Evolutionary conservation across 2,113 vertebrate species (phyloP).

Genomic region (Hippopotamus amphibius): DNA sequence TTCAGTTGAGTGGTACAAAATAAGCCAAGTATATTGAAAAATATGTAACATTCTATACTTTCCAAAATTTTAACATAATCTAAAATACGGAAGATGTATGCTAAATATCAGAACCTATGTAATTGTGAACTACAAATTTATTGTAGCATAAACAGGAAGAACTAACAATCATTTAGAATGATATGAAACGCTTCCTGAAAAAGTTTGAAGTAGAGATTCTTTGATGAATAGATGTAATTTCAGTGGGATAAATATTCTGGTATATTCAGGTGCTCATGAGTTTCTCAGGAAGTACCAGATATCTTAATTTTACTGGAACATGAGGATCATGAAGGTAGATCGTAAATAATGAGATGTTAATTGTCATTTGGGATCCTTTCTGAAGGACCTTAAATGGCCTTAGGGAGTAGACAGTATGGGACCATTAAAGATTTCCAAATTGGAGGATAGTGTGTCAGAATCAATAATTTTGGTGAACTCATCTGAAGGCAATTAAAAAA

Average conservation of each 20-base stretch:
- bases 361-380: neutral
- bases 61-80: neutral
- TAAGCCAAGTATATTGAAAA: neutral
- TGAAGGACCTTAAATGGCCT: neutral
- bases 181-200: neutral
- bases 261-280: neutral
- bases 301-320: neutral
- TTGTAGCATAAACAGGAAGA: neutral
- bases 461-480: neutral
- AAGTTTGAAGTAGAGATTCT: neutral
- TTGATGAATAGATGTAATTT: neutral
- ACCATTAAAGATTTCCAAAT: neutral
- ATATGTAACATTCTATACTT: neutral
- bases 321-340: neutral
- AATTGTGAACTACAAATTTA: neutral
- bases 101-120: neutral
- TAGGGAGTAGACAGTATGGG: neutral
- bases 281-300: neutral
- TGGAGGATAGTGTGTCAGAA: neutral
- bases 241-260: neutral
- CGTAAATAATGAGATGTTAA: neutral
- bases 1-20: neutral
- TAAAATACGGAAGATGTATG: neutral
- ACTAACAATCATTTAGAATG: neutral
- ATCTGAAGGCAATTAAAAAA: neutral